Evolutionary conservation across 2,113 vertebrate genomes (phyloP), one percentile per base, ranked within the genome.

Genomic region (Struthidea cinerea): DNA sequence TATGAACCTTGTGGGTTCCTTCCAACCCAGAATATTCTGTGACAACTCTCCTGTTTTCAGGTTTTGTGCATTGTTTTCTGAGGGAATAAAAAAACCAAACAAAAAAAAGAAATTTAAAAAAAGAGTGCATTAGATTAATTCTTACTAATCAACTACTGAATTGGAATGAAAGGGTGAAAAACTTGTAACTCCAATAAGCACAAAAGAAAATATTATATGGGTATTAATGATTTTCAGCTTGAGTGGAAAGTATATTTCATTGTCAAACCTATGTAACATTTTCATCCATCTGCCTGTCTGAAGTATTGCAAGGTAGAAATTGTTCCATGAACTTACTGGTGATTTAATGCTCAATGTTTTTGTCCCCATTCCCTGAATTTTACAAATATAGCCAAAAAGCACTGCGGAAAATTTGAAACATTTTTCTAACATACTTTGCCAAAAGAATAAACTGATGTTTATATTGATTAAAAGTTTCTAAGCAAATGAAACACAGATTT

Each of bases 231-330:
- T 87, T 96, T 93, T 90, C 61, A 74, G 39, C 47, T 89, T 83
- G 50, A 93, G 57, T 69, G 8, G 50, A 90, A 95, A 27, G 8
- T 83, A 83, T 93, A 90, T 93, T 93, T 93, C 80, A 60, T 67
- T 89, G 93, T 96, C 90, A 92, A 70, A 42, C 16, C 23, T 64
- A 33, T 39, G 22, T 16, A 82, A 65, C 26, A 9, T 78, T 93
- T 95, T 96, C 83, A 96, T 95, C 83, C 44, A 52, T 97, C 90
- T 95, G 44, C 76, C 46, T 93, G 70, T 87, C 71, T 59, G 33
- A 92, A 84, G 30, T 70, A 81, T 30, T 60, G 41, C 52, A 93
- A 85, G 35, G 37, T 35, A 80, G 28, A 23, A 71, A 60, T 89
- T 77, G 1, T 63, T 95, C 59, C 73, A 53, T 63, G 32, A 90